Evolutionary conservation across 2,113 vertebrate genomes (phyloP), one percentile per base, ranked within the genome.

Genomic region (Forbesichthys papilliferus): DNA sequence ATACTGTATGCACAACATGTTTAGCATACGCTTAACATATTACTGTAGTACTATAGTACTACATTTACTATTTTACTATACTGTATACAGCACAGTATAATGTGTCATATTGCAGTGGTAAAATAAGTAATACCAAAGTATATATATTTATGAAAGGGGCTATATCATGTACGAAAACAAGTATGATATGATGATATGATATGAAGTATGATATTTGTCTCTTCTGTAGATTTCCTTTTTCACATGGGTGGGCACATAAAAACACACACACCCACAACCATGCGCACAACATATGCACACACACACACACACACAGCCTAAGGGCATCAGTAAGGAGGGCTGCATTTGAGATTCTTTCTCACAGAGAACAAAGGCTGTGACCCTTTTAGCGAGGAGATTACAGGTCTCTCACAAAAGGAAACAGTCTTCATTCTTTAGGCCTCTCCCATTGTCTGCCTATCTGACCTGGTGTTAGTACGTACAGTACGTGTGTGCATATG

Each of bases 301-400:
- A 75, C 20, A 65, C n/a, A 61, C 33, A 51, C 67, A 65, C 49
- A 60, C 14, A 54, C n/a, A 13, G 70, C 77, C 78, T 12, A 27
- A 48, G 74, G 79, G 71, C 61, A 78, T 68, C 69, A 79, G 65
- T 49, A 75, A 67, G 57, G 48, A 66, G 68, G 68, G 18, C 73
- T 74, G 68, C 55, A 74, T 79, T 76, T 68, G 64, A 82, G 82
- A 61, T 71, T 73, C 73, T 74, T 78, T 83, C 66, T 74, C 14
- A 66, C 1, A 61, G 73, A 67, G 66, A 75, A 84, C 77, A 86
- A 84, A 90, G 81, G 84, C 80, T 86, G 80, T 69, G 77, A 74
- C 79, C 76, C 82, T 85, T 11, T 68, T 66, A 79, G 68, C 68
- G 80, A 78, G 64, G 66, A 82, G 82, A 89, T 88, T 81, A 85